Percentiles rank a stretch among this genome's conserved stretches.
phyloP scores from a whole-genome alignment of 2,888 invertebrate genomes.

The Dasypolia templi region DNA sequence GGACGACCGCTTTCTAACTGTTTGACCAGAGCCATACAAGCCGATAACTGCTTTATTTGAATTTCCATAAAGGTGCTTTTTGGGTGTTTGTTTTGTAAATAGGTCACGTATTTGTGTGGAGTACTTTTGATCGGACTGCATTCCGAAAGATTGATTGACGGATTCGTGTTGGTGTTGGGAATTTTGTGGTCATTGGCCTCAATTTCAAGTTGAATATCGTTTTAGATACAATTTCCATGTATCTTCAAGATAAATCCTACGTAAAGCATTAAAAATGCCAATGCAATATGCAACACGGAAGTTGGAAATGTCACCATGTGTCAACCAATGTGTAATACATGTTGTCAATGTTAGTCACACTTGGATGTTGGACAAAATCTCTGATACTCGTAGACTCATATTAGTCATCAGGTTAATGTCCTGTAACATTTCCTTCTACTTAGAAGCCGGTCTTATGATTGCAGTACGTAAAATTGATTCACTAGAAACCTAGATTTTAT shows the following conservation, averaged over 20 bases:
- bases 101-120: slow-evolving; percentile 49
- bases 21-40: slow-evolving; percentile 43
- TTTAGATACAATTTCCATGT: background rate
- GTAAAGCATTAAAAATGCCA: background rate
- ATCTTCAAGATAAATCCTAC: background rate
- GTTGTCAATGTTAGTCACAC: background rate
- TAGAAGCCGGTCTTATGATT: slow-evolving; percentile 14
- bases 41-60: slow-evolving; percentile 47
- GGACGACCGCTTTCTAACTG: slow-evolving; percentile 83
- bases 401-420: background rate
- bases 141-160: slow-evolving; percentile 53
- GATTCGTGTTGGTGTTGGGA: slow-evolving; percentile 41
- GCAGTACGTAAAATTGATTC: slow-evolving; percentile 2
- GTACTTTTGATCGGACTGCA: slow-evolving; percentile 48
- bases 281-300: background rate
- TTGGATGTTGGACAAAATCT: background rate
- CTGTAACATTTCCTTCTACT: background rate
- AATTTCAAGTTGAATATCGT: slow-evolving; percentile 1
- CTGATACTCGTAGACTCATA: background rate
- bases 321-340: background rate
- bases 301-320: background rate
- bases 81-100: slow-evolving; percentile 41
- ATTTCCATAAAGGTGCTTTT: slow-evolving; percentile 36
- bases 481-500: slow-evolving; percentile 10
- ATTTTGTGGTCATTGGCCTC: slow-evolving; percentile 40